Evolutionary conservation across 2,888 invertebrate species (phyloP), one percentile per base, ranked within the genome.

Genomic region (Ligdia adustata): DNA sequence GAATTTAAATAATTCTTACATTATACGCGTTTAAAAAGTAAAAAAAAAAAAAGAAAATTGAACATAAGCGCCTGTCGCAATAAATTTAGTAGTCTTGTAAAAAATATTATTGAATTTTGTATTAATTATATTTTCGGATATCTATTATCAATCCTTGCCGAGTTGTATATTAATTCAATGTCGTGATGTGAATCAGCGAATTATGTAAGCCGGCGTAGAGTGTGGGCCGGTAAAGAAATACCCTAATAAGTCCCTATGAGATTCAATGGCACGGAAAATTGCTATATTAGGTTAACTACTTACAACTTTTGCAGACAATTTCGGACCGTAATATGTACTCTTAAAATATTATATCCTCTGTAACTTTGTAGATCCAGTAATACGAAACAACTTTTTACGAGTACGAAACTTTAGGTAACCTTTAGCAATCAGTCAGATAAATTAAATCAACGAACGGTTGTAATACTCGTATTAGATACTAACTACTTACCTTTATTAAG

Each of bases 211-310:
- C 27, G 45, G 44, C 48, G 53, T 52, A 47, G 50, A 48, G 47
- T 45, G 40, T 45, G 46, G 32, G 48, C 16, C 42, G 48, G 44
- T 49, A 52, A 60, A 64, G 57, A 61, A 62, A 66, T 60, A 60
- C 62, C 60, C 59, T 54, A 59, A 57, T 62, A 59, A 49, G 48
- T 49, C 48, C 62, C 63, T 57, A 54, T 60, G 53, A 65, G 62
- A 62, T 61, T 56, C 70, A 68, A 65, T 66, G 69, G 60, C 52
- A 54, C 54, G 57, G 64, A 62, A 68, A 69, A 69, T 69, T 69
- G 64, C 64, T 54, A 60, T 62, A 66, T 69, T 66, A 68, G 62
- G 66, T 61, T 63, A 69, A 66, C 61, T 63, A 69, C 64, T 60
- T 60, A 60, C 57, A 63, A 58, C 52, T 66, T 62, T 53, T 60